Evolutionary conservation across 2,797 vertebrate genomes (phyloP).

Genomic region (Toxotes lorentzi): DNA sequence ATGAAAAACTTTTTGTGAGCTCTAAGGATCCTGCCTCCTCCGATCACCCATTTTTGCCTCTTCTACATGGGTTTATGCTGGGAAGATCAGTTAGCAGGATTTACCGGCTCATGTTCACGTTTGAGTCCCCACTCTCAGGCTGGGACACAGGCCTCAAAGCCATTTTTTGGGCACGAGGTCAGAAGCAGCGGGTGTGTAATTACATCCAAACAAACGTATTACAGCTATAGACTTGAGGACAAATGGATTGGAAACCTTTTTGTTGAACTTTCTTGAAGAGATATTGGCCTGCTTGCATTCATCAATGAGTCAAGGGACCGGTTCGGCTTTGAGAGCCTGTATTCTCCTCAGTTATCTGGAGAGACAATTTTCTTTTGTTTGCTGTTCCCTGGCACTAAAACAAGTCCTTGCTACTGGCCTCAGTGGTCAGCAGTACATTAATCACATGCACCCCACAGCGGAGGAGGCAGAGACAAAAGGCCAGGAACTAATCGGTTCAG

Average conservation of each 20-base stretch:
- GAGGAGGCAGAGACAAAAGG: constrained; percentile 72
- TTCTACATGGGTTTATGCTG: constrained; percentile 17
- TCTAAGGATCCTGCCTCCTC: background rate
- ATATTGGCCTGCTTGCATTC: constrained; percentile 51
- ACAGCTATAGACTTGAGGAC: constrained; percentile 51
- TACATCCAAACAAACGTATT: constrained; percentile 69
- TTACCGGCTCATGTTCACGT: constrained; percentile 63
- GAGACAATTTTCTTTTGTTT: constrained; percentile 80
- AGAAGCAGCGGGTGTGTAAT: constrained; percentile 73
- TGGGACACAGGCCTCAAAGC: constrained; percentile 63
- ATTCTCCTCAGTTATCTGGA: constrained; percentile 64
- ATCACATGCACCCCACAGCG: constrained; percentile 76
- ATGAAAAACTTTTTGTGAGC: background rate
- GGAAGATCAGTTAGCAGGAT: constrained; percentile 66
- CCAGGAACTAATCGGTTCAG: constrained; percentile 78
- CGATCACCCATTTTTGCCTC: constrained; percentile 16
- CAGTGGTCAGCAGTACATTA: constrained; percentile 77
- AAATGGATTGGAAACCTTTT: constrained; percentile 64
- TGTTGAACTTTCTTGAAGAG: constrained; percentile 57
- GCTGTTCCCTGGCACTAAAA: constrained; percentile 75
- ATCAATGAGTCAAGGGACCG: constrained; percentile 48
- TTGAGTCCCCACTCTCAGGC: constrained; percentile 58
- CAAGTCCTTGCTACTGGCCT: constrained; percentile 73
- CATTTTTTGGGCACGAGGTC: constrained; percentile 68
- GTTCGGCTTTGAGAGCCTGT: constrained; percentile 47